phyloP scores from a whole-genome alignment of 2,888 invertebrate genomes.

The Microctonus aethiopoides region DNA sequence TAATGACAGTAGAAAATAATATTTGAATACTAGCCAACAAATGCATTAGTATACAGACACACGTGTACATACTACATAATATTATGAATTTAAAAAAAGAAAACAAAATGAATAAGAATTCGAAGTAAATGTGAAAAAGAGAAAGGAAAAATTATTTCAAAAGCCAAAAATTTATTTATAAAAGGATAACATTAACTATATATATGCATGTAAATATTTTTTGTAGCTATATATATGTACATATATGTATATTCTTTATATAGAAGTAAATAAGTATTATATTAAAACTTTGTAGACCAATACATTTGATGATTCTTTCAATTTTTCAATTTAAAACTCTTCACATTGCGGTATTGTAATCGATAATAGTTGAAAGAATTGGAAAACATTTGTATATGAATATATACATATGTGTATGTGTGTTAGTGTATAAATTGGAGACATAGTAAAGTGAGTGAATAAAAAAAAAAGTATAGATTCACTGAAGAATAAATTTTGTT shows the following conservation, averaged over 20 bases:
- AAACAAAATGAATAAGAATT: not conserved
- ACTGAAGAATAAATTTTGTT: not conserved
- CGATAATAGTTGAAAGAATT: not conserved
- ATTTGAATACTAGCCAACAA: not conserved
- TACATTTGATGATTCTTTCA: constrained; percentile 45
- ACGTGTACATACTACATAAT: not conserved
- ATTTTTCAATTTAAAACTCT: constrained; percentile 27
- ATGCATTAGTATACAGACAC: not conserved
- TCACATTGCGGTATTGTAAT: constrained; percentile 7
- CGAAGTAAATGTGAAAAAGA: too few relatives aligned
- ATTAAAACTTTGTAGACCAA: constrained; percentile 32
- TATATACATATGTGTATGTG: not conserved
- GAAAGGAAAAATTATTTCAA: not conserved
- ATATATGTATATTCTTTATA: too few relatives aligned
- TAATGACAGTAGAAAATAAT: not conserved
- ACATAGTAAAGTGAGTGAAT: too few relatives aligned
- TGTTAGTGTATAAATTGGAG: too few relatives aligned
- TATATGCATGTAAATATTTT: too few relatives aligned
- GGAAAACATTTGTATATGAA: too few relatives aligned
- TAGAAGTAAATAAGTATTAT: too few relatives aligned
- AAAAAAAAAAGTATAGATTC: constrained; percentile 3
- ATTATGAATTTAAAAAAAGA: not conserved
- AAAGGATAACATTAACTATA: constrained; percentile 22
- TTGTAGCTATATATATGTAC: too few relatives aligned
- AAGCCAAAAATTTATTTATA: not conserved